phyloP scores from a whole-genome alignment of 2,888 invertebrate genomes.

The Tuta absoluta region DNA sequence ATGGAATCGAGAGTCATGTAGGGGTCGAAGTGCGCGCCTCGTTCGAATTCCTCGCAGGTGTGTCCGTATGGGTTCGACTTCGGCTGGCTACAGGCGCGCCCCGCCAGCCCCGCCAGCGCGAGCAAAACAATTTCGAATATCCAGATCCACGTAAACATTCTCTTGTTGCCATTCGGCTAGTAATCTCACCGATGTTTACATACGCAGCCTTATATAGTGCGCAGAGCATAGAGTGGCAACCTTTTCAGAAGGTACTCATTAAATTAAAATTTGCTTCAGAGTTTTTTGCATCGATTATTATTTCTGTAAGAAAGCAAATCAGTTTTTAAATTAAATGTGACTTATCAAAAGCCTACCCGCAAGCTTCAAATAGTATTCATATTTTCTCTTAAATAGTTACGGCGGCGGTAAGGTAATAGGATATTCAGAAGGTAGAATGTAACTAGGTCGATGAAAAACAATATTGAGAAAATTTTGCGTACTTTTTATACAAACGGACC shows the following conservation, averaged over 20 bases:
- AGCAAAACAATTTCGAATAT: conserved; percentile 58
- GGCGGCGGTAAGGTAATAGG: not conserved
- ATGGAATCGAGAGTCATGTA: conserved; percentile 56
- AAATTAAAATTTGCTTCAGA: not conserved
- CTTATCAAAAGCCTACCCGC: not conserved
- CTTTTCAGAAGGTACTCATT: conserved; percentile 30
- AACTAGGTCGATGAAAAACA: not conserved
- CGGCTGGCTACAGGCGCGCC: conserved; percentile 9
- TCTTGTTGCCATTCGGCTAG: conserved; percentile 48
- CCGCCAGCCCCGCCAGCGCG: conserved; percentile 34
- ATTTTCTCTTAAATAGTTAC: not conserved
- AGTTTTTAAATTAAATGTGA: not conserved
- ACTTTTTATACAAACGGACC: conserved; percentile 7
- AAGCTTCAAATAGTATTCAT: not conserved
- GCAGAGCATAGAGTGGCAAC: conserved; percentile 48
- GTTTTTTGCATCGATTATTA: not conserved
- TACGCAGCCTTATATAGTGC: conserved; percentile 46
- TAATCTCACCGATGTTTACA: conserved; percentile 54
- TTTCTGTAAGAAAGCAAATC: not conserved
- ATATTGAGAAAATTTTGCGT: not conserved
- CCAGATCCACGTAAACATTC: conserved; percentile 61
- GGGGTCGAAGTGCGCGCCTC: conserved; percentile 56
- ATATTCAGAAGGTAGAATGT: not conserved
- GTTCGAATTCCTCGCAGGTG: conserved; percentile 67
- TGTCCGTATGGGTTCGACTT: conserved; percentile 36